phyloP scores from a whole-genome alignment of 2,888 invertebrate genomes.

The Actias luna region DNA sequence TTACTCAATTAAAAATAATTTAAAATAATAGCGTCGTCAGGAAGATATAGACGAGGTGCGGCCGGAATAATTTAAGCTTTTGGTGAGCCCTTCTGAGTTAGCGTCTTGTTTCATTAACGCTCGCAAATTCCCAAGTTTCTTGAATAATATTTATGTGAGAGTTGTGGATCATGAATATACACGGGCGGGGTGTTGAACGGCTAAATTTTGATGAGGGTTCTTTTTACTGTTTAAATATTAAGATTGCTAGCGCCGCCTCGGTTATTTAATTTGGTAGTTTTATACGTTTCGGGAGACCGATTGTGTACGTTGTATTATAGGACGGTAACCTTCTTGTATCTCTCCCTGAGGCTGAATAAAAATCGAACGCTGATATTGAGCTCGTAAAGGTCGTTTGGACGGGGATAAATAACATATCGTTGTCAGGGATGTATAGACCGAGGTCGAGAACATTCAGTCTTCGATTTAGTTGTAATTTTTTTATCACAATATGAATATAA shows the following conservation, averaged over 20 bases:
- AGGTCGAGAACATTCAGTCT: conserved; percentile 29
- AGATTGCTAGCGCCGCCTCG: conserved; percentile 27
- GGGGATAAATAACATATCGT: conserved; percentile 67
- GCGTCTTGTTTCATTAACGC: conserved; percentile 75
- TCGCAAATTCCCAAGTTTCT: conserved; percentile 43
- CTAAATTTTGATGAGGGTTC: conserved; percentile 50
- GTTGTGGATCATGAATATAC: conserved; percentile 67
- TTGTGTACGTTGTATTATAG: conserved; percentile 30
- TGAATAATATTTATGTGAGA: conserved; percentile 68
- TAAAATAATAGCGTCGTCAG: conserved; percentile 68
- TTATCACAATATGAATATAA: not conserved
- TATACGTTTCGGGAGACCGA: conserved; percentile 41
- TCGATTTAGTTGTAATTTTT: not conserved
- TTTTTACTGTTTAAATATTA: conserved; percentile 45
- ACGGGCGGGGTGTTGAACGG: conserved; percentile 45
- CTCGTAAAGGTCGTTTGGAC: conserved; percentile 62
- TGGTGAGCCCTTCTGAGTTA: conserved; percentile 56
- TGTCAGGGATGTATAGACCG: conserved; percentile 37
- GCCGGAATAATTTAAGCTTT: conserved; percentile 66
- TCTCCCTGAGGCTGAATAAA: conserved; percentile 60
- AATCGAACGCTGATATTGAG: conserved; percentile 65
- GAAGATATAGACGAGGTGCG: conserved; percentile 56
- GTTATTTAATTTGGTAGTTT: conserved; percentile 58
- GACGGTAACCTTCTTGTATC: conserved; percentile 54
- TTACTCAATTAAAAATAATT: conserved; percentile 78